Evolutionary conservation across 2,888 invertebrate genomes (phyloP), one percentile per base, ranked within the genome.

Genomic region (Phortica magna): DNA sequence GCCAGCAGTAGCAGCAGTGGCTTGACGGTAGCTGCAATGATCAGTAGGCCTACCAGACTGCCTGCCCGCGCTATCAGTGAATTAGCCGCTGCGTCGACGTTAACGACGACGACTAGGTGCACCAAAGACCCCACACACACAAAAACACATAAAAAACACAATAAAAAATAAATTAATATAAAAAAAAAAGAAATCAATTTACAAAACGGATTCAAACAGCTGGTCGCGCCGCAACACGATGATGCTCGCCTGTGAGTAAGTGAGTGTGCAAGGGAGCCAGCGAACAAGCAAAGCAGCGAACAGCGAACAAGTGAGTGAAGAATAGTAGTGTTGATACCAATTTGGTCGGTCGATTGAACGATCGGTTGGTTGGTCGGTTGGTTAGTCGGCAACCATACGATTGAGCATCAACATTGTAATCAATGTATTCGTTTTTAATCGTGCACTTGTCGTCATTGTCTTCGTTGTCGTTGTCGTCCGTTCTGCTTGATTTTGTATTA

Each of bases 171-270:
- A 67, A 43, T 14, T 42, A 67, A 19, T 9, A 67, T n/a, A 68
- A 43, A 68, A 9, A 43, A 68, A 68, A 17, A 43, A 65, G 19
- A 12, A 68, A 53, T 71, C 53, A 53, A 71, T 53, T 31, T 53
- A 22, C 31, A 80, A 85, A 83, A 87, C 83, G 83, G 83, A 84
- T 81, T 84, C 86, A 79, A 85, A 87, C 85, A 87, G 87, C 87
- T 87, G 85, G 84, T 83, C 83, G 77, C 53, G n/a, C 10, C 22
- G 10, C 61, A 22, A 19, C 19, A 12, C 61, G 61, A n/a, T 53
- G 53, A n/a, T n/a, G 41, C 48, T 12, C 48, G 14, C 9, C 48
- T 48, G 31, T 48, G 7, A 48, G 48, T 48, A 7, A 48, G 48
- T 48, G 48, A 48, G 48, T 9, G 48, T 12, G 48, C 48, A 48